Evolutionary conservation across 1,140 invertebrate species (phyloP).

Genomic region (Drosophila ercepeae): DNA sequence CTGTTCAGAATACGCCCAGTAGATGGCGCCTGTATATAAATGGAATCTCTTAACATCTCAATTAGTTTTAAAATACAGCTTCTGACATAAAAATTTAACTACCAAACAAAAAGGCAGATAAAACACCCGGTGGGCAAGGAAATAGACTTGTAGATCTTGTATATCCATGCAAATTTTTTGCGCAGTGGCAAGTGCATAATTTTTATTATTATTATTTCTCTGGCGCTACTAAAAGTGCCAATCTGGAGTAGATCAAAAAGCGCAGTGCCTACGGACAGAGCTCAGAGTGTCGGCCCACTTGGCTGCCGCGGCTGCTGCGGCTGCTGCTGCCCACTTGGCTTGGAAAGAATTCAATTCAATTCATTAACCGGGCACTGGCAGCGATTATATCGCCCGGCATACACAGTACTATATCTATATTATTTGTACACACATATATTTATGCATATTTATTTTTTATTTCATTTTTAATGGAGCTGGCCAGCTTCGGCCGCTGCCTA

Average conservation of each 20-base stretch:
- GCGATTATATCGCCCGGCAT: slow-evolving; percentile 69
- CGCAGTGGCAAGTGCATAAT: slow-evolving; percentile 72
- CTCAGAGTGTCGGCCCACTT: slow-evolving; percentile 54
- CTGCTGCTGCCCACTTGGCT: slow-evolving; percentile 10
- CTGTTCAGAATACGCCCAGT: background rate
- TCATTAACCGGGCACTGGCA: slow-evolving; percentile 70
- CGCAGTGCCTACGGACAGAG: slow-evolving; percentile 64
- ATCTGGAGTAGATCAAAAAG: slow-evolving; percentile 76
- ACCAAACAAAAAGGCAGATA: background rate
- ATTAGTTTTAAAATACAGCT: slow-evolving; percentile 43
- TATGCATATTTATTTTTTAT: slow-evolving; percentile 26
- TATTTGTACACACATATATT: slow-evolving; percentile 17
- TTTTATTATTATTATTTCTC: slow-evolving; percentile 70
- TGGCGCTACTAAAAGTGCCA: slow-evolving; percentile 71
- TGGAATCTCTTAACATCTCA: no score
- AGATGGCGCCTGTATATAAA: slow-evolving; percentile 56
- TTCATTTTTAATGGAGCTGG: slow-evolving; percentile 43
- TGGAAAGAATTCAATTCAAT: slow-evolving; percentile 70
- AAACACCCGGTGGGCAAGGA: slow-evolving; percentile 20
- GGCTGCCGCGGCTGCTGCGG: slow-evolving; percentile 17
- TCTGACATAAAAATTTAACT: slow-evolving; percentile 24
- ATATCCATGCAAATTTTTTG: slow-evolving; percentile 73
- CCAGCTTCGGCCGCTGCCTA: slow-evolving; percentile 20
- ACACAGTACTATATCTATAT: slow-evolving; percentile 60
- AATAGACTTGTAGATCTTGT: slow-evolving; percentile 70